Evolutionary conservation across 2,113 vertebrate species (phyloP).

Genomic region (Cinclus mexicanus): DNA sequence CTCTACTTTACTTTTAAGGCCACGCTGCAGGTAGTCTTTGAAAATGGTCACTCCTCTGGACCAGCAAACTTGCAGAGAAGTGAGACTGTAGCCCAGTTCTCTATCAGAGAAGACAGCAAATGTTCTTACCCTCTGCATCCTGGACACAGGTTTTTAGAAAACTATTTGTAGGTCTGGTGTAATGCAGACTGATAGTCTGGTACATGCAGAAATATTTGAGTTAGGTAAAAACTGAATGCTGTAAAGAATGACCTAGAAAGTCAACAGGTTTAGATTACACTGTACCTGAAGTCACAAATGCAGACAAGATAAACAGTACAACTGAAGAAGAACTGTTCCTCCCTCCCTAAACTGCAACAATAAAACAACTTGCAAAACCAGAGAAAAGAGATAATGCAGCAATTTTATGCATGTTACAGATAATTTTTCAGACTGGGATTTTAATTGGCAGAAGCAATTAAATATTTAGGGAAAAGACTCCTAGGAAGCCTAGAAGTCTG

Average conservation of each 20-base stretch:
- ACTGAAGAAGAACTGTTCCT: not conserved
- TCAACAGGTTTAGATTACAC: not conserved
- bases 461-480: slow-evolving; percentile 58
- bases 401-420: not conserved
- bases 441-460: slow-evolving; percentile 57
- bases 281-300: not conserved
- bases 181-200: not conserved
- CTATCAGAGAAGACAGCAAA: not conserved
- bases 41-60: not conserved
- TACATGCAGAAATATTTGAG: not conserved
- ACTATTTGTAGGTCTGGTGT: not conserved
- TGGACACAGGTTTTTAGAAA: not conserved
- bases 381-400: not conserved
- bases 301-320: not conserved
- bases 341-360: not conserved
- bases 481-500: slow-evolving; percentile 47
- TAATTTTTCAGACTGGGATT: slow-evolving; percentile 46
- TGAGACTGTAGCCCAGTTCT: not conserved
- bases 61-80: not conserved
- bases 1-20: not conserved
- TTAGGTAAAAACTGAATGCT: not conserved
- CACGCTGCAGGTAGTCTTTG: not conserved
- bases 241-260: not conserved
- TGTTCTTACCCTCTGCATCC: not conserved
- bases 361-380: not conserved